Conservation (phyloP, 2,113 vertebrate species). For the Eclectus roratus region DNA sequence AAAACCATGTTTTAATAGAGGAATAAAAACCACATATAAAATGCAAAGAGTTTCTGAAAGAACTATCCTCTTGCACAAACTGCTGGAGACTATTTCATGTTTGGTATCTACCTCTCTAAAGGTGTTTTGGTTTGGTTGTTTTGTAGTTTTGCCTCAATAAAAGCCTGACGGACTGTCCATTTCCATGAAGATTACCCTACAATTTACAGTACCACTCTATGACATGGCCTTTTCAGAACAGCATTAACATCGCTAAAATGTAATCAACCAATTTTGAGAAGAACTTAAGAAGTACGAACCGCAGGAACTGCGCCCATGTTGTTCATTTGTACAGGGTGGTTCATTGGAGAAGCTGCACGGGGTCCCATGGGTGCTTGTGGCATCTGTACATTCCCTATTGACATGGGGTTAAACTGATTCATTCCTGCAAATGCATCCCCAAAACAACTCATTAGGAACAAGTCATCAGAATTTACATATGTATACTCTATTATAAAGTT, state of each 20-base stretch:
- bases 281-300: conserved; percentile 71
- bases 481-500: background rate
- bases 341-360: conserved; percentile 91
- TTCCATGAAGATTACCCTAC: background rate
- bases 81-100: background rate
- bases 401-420: conserved; percentile 92
- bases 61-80: background rate
- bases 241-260: background rate
- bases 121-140: background rate
- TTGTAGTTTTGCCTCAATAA: background rate
- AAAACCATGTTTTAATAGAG: background rate
- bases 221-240: background rate
- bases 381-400: conserved; percentile 92
- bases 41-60: background rate
- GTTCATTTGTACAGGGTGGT: conserved; percentile 90
- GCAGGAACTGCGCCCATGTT: conserved; percentile 87
- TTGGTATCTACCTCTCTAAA: background rate
- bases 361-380: conserved; percentile 87
- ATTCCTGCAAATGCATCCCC: conserved; percentile 83
- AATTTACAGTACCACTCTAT: background rate
- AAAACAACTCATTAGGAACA: conserved; percentile 68
- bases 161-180: background rate
- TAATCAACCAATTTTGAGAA: background rate
- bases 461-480: background rate
- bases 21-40: background rate